Base-by-base conservation (phyloP, 2,888 invertebrate species). In the Autographa gamma region DNA sequence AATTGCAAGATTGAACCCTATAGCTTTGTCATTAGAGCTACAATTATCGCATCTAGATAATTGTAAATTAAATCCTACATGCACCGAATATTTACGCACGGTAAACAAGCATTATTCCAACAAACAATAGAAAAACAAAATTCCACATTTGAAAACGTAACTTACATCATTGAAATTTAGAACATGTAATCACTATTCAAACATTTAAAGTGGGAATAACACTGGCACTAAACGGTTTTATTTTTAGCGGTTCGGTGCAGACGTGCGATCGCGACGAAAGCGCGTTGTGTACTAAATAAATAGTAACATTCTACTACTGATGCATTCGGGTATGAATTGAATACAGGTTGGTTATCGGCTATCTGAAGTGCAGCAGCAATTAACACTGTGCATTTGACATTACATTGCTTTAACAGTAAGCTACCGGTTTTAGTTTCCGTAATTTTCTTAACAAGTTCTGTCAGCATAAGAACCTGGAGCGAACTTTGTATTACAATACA, bases 131-230 rank as follows among this genome's bases (percentile, higher is more conserved):
- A n/a, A 13, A 48, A n/a, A 48, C 48, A 43, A 43, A 43, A n/a
- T 48, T n/a, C 48, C 7, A 7, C 48, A n/a, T 48, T 25, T 56
- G 18, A 25, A 18, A 54, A 52, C 14, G 16, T n/a, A 52, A 75
- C 58, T 68, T 79, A 75, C 60, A 56, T 41, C 38, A 65, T 59
- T 56, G 56, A 41, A 63, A 61, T 72, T 66, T 34, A 63, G 18
- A 69, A 61, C 56, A 68, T 63, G 14, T 56, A 68, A 71, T 68
- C 80, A 77, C 76, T 76, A 18, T 75, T 52, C 52, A 64, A 68
- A 59, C 32, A 70, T 43, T 18, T n/a, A 16, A 5, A 60, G 43
- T 43, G 43, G 60, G n/a, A 48, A 8, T 32, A 56, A 3, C 76
- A 59, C 76, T 19, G 54, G 11, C 72, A 69, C 76, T 31, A 71